Evolutionary conservation across 2,113 vertebrate species (phyloP).

Genomic region (Myiozetetes cayanensis): DNA sequence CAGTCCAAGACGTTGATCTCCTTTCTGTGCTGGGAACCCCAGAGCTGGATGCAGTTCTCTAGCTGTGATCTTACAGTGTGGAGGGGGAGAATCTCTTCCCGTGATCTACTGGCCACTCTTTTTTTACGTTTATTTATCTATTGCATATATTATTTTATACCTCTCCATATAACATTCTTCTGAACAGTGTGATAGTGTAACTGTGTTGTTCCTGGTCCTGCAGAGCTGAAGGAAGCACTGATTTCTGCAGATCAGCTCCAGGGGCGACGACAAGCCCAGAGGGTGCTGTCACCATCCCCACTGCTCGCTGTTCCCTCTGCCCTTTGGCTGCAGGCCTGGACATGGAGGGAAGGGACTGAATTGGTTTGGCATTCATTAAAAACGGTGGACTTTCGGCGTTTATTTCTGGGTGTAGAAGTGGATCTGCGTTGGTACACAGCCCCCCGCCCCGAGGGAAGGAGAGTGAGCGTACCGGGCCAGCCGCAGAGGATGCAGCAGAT

Average conservation of each 20-base stretch:
- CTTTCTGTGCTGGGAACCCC: neutral
- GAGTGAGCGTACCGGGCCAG: accelerated
- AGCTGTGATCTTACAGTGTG: accelerated
- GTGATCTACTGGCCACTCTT: neutral
- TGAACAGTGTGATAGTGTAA: neutral
- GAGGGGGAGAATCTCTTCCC: neutral
- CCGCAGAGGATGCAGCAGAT: neutral
- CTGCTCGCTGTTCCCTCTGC: accelerated
- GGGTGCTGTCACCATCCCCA: too few species aligned
- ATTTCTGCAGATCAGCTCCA: neutral
- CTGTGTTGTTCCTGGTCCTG: neutral
- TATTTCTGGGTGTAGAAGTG: neutral
- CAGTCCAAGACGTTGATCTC: neutral
- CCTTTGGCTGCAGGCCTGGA: accelerated
- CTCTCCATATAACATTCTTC: neutral
- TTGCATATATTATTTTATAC: neutral
- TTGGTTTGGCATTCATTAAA: neutral
- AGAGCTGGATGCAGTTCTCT: neutral
- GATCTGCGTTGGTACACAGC: neutral
- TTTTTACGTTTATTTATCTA: neutral
- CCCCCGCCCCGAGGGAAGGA: neutral
- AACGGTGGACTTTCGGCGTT: neutral
- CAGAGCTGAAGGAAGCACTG: neutral
- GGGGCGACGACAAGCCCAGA: accelerated
- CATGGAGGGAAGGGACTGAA: accelerated